Evolutionary conservation across 2,113 vertebrate species (phyloP).

Genomic region (Panurus biarmicus): DNA sequence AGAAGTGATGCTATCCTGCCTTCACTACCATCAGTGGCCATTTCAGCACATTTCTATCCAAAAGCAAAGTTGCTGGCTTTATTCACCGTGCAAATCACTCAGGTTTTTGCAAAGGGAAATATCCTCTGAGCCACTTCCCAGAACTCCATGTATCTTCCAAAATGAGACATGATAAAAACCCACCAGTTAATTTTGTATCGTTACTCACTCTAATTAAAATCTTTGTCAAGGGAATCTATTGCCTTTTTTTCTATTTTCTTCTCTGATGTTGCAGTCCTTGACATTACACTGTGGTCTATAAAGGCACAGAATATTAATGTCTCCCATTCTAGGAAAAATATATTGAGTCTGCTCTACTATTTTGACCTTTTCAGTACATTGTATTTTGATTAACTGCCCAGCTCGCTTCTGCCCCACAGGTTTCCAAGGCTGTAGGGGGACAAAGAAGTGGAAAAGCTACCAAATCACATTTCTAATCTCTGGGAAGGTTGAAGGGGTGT

Average conservation of each 20-base stretch:
- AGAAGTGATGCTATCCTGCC: not conserved
- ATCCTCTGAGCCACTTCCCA: not conserved
- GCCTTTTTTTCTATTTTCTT: constrained; percentile 14
- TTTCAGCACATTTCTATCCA: not conserved
- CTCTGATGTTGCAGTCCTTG: constrained; percentile 10
- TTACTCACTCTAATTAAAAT: constrained; percentile 54
- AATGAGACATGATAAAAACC: not conserved
- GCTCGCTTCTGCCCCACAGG: constrained; percentile 34
- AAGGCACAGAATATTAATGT: constrained; percentile 45
- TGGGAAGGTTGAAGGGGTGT: not conserved
- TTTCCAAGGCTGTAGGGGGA: constrained; percentile 2
- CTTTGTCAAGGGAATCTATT: constrained; percentile 13
- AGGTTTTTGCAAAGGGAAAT: not conserved
- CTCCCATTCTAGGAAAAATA: constrained; percentile 31
- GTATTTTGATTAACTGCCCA: constrained; percentile 61
- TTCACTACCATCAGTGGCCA: not conserved
- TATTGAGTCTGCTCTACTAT: not conserved
- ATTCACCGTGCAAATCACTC: not conserved
- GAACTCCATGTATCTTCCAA: constrained; percentile 6
- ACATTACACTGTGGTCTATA: not conserved
- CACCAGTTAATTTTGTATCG: not conserved
- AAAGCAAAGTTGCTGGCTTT: not conserved
- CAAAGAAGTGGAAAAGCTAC: not conserved
- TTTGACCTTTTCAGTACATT: constrained; percentile 60
- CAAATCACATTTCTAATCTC: not conserved